Base-by-base conservation (phyloP, 2,797 vertebrate species). In the Epinephelus malabaricus region DNA sequence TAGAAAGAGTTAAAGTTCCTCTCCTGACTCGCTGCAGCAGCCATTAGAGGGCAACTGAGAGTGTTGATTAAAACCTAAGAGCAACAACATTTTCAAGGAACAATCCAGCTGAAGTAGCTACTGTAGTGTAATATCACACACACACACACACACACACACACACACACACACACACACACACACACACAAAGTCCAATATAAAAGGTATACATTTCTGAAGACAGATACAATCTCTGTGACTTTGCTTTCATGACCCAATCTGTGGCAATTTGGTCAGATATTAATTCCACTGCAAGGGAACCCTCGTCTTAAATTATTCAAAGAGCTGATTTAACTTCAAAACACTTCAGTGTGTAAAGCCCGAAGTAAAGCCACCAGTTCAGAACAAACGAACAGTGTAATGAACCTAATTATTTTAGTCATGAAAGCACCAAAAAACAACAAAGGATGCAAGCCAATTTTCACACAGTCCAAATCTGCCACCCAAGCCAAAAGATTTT, bases 241-340 rank as follows among this genome's bases (percentile, higher is more conserved):
- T 79, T 69, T 40, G 8, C 34, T 76, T 81, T 83, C 18, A 78
- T 73, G 63, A 73, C 34, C 40, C 59, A 72, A 45, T 86, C 58
- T 56, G 65, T 10, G 75, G 66, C 76, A 63, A 73, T 78, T 71
- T 77, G 71, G 80, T 78, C 73, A 69, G 66, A 86, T 71, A 84
- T 78, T 56, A 74, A 81, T 68, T 76, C 51, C 13, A 74, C 23
- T 76, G 18, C 55, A 65, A 40, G 14, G 56, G 43, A 84, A 74
- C 5, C 18, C 68, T 83, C 34, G 21, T 47, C 43, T 51, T 89
- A 21, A 85, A 92, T 89, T 70, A 88, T 92, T 91, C 62, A 89
- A 64, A 81, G 56, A 67, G 65, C 76, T 2, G 47, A 76, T 70
- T 76, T 62, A 58, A 84, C 81, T 81, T 90, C 75, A 78, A 85